These are phyloP conservation scores for Bradypodion pumilum DNA, from an alignment of 2,797 vertebrate species.

Conservation along the genomic window DNA sequence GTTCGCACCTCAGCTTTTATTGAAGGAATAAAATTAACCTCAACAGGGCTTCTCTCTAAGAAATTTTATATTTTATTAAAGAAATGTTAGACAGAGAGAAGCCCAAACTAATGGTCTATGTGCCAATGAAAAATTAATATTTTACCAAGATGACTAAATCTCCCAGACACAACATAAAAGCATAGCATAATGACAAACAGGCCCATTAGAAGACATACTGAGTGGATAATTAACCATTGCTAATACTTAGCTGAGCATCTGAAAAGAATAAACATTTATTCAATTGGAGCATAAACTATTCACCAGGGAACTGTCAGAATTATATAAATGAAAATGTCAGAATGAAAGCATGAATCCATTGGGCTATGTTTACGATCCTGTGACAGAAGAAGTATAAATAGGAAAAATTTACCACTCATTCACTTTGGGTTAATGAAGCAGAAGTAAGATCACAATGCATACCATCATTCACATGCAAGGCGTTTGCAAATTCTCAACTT, in stretches of 20 bases:
- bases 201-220: constrained; percentile 71
- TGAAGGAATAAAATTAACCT: no score
- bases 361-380: constrained; percentile 71
- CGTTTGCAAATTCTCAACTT: constrained; percentile 69
- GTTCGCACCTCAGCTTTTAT: no score
- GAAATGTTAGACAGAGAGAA: constrained; percentile 68
- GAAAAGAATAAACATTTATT: constrained; percentile 69
- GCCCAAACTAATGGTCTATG: constrained; percentile 58
- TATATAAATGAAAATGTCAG: constrained; percentile 64
- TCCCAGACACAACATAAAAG: constrained; percentile 63
- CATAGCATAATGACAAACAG: constrained; percentile 68
- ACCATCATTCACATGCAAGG: constrained; percentile 67
- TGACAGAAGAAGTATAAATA: constrained; percentile 74
- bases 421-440: constrained; percentile 77
- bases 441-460: constrained; percentile 72
- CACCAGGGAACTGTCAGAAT: constrained; percentile 63
- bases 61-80: constrained; percentile 62
- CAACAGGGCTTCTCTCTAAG: constrained; percentile 40
- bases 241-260: constrained; percentile 71
- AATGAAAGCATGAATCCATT: constrained; percentile 64
- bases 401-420: constrained; percentile 75
- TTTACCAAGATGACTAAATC: constrained; percentile 62
- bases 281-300: constrained; percentile 69
- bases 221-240: constrained; percentile 70
- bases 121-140: constrained; percentile 59